Evolutionary conservation across 2,113 vertebrate species (phyloP).

Genomic region (Pteruthius melanotis): DNA sequence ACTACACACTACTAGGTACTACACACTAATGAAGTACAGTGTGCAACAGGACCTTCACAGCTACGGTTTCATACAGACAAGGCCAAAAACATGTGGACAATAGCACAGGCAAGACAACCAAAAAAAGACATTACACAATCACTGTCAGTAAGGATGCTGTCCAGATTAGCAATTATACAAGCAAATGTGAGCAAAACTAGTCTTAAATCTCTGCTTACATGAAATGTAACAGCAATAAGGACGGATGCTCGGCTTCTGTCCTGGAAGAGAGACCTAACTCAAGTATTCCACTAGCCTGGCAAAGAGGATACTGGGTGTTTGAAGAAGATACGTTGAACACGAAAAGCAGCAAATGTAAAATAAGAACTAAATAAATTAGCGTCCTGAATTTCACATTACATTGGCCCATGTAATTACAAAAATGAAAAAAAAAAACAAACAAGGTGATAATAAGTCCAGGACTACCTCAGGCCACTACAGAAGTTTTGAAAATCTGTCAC

Average conservation of each 20-base stretch:
- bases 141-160: neutral
- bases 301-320: neutral
- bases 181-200: neutral
- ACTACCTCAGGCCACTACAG: neutral
- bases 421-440: neutral
- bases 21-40: neutral
- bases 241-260: neutral
- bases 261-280: neutral
- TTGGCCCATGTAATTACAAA: neutral
- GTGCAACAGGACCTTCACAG: neutral
- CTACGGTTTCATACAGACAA: neutral
- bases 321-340: neutral
- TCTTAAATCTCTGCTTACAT: neutral
- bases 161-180: neutral
- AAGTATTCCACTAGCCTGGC: neutral
- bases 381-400: neutral
- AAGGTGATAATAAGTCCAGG: neutral
- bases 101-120: neutral
- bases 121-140: neutral
- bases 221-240: neutral
- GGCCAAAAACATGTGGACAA: neutral
- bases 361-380: neutral
- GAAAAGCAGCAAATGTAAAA: neutral
- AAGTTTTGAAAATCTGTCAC: neutral
- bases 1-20: neutral